Evolutionary conservation across 1,140 invertebrate species (phyloP).

Genomic region (Zophobas atratus): DNA sequence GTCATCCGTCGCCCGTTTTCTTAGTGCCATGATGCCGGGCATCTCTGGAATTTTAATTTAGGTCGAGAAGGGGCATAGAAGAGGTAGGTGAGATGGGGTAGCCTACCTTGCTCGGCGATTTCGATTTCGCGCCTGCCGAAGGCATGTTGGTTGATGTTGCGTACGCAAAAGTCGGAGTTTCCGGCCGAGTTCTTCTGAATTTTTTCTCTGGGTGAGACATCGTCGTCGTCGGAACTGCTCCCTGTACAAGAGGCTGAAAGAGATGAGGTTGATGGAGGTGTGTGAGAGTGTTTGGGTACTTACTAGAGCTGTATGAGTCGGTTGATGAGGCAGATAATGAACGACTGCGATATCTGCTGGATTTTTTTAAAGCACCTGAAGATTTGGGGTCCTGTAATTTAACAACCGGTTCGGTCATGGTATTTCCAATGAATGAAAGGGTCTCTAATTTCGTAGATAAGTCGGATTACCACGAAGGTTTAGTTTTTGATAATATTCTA

Average conservation of each 20-base stretch:
- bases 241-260: constrained; percentile 88
- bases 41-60: constrained; percentile 81
- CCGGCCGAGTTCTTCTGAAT: constrained; percentile 85
- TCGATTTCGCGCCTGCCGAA: constrained; percentile 97
- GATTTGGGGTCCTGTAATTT: constrained; percentile 74
- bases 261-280: constrained; percentile 29
- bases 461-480: background rate
- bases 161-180: constrained; percentile 91
- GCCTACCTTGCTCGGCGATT: constrained; percentile 93
- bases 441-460: constrained; percentile 9
- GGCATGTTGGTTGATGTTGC: constrained; percentile 92
- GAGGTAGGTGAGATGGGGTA: background rate
- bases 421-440: background rate
- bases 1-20: constrained; percentile 91
- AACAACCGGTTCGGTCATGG: constrained; percentile 28
- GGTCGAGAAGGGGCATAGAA: background rate
- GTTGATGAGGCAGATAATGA: constrained; percentile 94
- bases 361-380: constrained; percentile 86
- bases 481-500: constrained; percentile 25
- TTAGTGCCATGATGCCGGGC: constrained; percentile 96
- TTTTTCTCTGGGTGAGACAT: constrained; percentile 90
- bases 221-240: constrained; percentile 89
- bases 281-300: constrained; percentile 43
- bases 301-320: constrained; percentile 93
- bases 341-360: constrained; percentile 87